These are phyloP conservation scores for Halisarca cf. caerulea DNA, from an alignment of 37 sponge, comb jelly and placozoan species.

Conservation along the genomic window DNA sequence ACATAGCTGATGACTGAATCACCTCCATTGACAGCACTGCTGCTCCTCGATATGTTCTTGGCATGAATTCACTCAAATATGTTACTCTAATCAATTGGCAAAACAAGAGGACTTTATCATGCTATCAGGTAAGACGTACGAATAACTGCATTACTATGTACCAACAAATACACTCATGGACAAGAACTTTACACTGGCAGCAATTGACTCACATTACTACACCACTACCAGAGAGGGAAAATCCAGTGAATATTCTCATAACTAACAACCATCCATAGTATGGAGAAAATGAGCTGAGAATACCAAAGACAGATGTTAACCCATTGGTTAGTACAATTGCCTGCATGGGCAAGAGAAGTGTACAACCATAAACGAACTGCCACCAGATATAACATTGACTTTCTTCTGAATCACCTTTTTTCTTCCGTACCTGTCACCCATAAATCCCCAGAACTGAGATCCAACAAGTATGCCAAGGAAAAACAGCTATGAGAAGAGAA, in stretches of 20 bases:
- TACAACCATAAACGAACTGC: too few relatives aligned
- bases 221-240: neutral
- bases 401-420: constrained; percentile 46
- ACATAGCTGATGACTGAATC: neutral
- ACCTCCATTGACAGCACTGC: constrained; percentile 12
- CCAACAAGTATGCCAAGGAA: constrained; percentile 78
- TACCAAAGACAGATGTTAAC: neutral
- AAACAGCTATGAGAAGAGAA: constrained; percentile 41
- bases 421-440: constrained; percentile 61
- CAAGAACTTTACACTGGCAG: too few relatives aligned
- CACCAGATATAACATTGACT: too few relatives aligned
- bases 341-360: constrained; percentile 1
- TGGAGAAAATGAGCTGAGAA: constrained; percentile 44
- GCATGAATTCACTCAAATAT: constrained; percentile 3
- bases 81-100: constrained; percentile 7
- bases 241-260: constrained; percentile 25
- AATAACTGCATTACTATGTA: too few relatives aligned
- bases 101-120: too few relatives aligned
- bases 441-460: constrained; percentile 44
- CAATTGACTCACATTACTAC: too few relatives aligned
- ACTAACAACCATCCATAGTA: constrained; percentile 17
- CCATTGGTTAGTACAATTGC: neutral
- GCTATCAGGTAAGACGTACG: too few relatives aligned
- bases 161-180: too few relatives aligned
- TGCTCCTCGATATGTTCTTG: neutral